phyloP scores from a whole-genome alignment of 1,140 invertebrate species.

The Diorhabda carinulata region DNA sequence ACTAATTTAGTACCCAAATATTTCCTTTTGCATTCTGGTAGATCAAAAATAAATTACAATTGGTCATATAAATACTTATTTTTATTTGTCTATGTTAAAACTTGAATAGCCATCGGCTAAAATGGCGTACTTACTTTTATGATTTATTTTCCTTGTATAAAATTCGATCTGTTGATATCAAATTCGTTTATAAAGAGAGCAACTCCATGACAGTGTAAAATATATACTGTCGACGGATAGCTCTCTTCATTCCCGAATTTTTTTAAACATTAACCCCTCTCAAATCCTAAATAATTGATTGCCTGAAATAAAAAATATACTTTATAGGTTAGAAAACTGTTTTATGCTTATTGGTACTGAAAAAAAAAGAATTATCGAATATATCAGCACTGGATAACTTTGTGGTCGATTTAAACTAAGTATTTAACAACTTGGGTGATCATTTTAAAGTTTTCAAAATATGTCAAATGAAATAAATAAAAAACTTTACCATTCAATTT shows the following conservation, averaged over 20 bases:
- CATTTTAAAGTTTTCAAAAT: too few species aligned
- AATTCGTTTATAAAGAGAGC: constrained; percentile 66
- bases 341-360: neutral
- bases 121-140: neutral
- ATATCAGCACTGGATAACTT: too few species aligned
- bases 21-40: neutral
- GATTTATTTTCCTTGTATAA: neutral
- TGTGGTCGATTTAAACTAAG: too few species aligned
- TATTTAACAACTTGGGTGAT: too few species aligned
- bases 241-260: constrained; percentile 68
- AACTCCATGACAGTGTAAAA: constrained; percentile 70
- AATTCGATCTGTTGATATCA: constrained; percentile 21
- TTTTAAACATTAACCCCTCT: neutral
- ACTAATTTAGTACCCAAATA: neutral
- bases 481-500: too few species aligned
- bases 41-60: neutral
- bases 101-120: neutral
- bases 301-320: neutral
- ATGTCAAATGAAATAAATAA: too few species aligned
- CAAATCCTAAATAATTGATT: neutral
- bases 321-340: neutral
- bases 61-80: neutral
- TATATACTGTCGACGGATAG: constrained; percentile 70
- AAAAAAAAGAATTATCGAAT: too few species aligned
- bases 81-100: neutral